These are phyloP conservation scores for Bubalus kerabau DNA, from an alignment of 2,113 vertebrate genomes.

Conservation along the genomic window DNA sequence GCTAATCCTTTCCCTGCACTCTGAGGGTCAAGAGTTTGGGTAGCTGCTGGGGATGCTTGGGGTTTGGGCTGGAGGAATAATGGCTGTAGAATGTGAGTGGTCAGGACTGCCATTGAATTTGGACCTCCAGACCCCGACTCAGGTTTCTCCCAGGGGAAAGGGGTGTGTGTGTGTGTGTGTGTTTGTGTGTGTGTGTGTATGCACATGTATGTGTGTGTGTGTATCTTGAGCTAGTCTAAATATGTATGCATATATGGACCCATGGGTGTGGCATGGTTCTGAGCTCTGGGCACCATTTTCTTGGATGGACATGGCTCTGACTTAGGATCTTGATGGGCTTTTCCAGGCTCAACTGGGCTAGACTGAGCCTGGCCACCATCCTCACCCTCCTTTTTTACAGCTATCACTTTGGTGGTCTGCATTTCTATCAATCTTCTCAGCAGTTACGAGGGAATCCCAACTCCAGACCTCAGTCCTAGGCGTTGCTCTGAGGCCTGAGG, in stretches of 20 bases:
- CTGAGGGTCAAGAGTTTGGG: background rate
- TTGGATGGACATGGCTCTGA: background rate
- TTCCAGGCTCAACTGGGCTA: background rate
- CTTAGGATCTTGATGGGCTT: too few species aligned
- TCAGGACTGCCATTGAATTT: background rate
- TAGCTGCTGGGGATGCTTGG: too few species aligned
- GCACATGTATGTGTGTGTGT: too few species aligned
- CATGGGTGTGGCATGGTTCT: background rate
- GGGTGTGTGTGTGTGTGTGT: background rate
- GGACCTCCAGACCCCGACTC: background rate
- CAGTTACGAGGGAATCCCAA: background rate
- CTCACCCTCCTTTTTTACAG: background rate
- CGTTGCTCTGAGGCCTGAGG: background rate
- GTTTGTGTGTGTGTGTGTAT: too few species aligned
- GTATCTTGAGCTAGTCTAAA: background rate
- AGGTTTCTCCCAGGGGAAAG: background rate
- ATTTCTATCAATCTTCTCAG: background rate
- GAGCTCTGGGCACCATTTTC: background rate
- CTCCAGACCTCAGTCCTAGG: background rate
- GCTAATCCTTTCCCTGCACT: too few species aligned
- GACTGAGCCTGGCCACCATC: too few species aligned
- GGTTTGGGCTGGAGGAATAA: background rate
- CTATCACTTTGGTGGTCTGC: background rate
- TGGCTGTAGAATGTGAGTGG: background rate
- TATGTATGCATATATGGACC: too few species aligned